Percentiles rank a stretch among this genome's conserved stretches.
Evolutionary conservation across 2,888 invertebrate genomes (phyloP).

Genomic region (Athalia cordata): DNA sequence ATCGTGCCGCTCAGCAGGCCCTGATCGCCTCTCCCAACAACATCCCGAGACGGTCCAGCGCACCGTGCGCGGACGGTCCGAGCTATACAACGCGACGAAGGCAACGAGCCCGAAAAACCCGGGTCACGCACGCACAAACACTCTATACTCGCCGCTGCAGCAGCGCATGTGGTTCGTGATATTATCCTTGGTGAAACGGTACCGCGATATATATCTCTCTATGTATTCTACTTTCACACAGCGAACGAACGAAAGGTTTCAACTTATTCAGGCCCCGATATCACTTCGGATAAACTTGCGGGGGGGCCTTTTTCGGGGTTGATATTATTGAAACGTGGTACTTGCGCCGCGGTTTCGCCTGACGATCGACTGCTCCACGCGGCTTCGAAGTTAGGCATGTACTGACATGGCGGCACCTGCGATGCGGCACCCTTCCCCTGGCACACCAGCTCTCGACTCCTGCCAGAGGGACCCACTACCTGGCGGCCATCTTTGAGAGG

Average conservation of each 20-base stretch:
- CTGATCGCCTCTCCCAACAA: conserved; percentile 41
- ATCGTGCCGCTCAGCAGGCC: conserved; percentile 41
- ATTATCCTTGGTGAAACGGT: neutral
- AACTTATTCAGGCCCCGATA: conserved; percentile 47
- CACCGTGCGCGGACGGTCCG: conserved; percentile 21
- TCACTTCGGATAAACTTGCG: conserved; percentile 47
- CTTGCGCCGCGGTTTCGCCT: conserved; percentile 43
- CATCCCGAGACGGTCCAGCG: conserved; percentile 46
- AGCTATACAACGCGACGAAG: conserved; percentile 24
- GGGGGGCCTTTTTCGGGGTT: conserved; percentile 54
- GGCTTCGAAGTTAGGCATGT: conserved; percentile 72
- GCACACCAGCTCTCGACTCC: conserved; percentile 60
- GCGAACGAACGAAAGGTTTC: neutral
- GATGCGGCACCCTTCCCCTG: conserved; percentile 68
- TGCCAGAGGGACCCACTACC: conserved; percentile 64
- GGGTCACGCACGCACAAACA: conserved; percentile 44
- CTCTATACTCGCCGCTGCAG: conserved; percentile 8
- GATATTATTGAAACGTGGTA: conserved; percentile 38
- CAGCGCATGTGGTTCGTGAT: neutral
- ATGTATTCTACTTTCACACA: conserved; percentile 3
- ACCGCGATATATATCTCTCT: conserved; percentile 1
- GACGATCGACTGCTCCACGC: conserved; percentile 68
- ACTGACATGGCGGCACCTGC: conserved; percentile 74
- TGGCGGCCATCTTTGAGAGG: conserved; percentile 71
- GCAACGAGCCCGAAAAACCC: conserved; percentile 38